A percentile compares a stretch with the other conserved stretches of the same genome.
These are phyloP conservation scores for Tipula lateralis DNA, from an alignment of 2,888 invertebrate species.

Conservation along the genomic window DNA sequence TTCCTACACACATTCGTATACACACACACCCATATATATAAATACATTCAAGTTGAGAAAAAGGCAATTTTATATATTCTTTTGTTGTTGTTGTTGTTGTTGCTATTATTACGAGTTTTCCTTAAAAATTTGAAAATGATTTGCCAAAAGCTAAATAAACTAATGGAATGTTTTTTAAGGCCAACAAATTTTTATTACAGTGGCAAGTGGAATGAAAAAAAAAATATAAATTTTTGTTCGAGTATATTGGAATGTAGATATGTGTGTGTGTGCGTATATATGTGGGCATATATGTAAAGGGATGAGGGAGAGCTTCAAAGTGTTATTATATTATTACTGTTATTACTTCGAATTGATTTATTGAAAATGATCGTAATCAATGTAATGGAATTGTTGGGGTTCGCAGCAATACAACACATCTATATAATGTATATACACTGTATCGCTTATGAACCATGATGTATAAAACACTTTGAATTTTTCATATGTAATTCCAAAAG, in stretches of 20 bases:
- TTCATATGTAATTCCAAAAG: neutral
- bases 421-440: neutral
- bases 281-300: neutral
- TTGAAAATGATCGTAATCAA: constrained; percentile 19
- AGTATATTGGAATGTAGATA: neutral
- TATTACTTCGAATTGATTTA: constrained; percentile 24
- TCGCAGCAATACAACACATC: neutral
- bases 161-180: constrained; percentile 24
- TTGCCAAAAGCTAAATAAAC: constrained; percentile 24
- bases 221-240: neutral
- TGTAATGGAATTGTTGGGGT: constrained; percentile 24
- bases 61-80: constrained; percentile 19
- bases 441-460: neutral
- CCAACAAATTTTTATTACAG: constrained; percentile 24
- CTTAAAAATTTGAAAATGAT: constrained; percentile 19
- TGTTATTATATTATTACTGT: constrained; percentile 24
- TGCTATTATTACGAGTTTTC: neutral
- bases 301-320: neutral
- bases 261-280: neutral
- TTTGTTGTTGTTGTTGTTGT: neutral
- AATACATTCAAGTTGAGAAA: neutral
- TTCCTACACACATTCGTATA: neutral
- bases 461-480: constrained; percentile 11
- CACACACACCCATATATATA: neutral
- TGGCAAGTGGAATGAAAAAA: constrained; percentile 13